These are phyloP conservation scores for Leptogaster cylindrica DNA, from an alignment of 2,888 invertebrate species.

Conservation along the genomic window DNA sequence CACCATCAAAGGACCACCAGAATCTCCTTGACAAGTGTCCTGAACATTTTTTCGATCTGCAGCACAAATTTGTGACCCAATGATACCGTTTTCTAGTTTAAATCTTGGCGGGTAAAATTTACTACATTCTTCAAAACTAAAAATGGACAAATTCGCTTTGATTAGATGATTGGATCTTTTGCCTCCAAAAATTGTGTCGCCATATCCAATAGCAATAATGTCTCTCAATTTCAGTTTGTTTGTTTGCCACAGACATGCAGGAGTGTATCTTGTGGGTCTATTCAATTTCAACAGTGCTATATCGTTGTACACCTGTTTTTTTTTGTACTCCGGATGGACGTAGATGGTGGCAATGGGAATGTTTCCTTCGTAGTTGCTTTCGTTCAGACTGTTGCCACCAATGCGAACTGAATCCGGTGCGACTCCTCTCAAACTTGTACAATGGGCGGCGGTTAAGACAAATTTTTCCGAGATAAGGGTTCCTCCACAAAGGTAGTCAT, in stretches of 20 bases:
- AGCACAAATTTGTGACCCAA: constrained; percentile 21
- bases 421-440: neutral
- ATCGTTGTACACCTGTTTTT: neutral
- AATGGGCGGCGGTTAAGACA: neutral
- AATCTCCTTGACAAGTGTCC: constrained; percentile 42
- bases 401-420: neutral
- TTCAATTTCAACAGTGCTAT: neutral
- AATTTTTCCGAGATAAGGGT: neutral
- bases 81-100: neutral
- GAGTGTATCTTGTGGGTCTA: neutral
- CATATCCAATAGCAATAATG: neutral
- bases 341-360: neutral
- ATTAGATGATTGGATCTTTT: neutral
- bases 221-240: neutral
- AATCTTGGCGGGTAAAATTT: neutral
- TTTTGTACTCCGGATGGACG: neutral
- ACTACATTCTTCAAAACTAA: neutral
- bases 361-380: neutral
- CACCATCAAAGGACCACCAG: constrained; percentile 39
- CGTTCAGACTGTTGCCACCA: neutral
- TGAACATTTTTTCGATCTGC: constrained; percentile 22
- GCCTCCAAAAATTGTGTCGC: neutral
- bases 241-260: neutral
- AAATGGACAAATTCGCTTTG: neutral
- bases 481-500: neutral